These are phyloP conservation scores for Neogale vison DNA, from an alignment of 2,113 vertebrate genomes.

Conservation along the genomic window DNA sequence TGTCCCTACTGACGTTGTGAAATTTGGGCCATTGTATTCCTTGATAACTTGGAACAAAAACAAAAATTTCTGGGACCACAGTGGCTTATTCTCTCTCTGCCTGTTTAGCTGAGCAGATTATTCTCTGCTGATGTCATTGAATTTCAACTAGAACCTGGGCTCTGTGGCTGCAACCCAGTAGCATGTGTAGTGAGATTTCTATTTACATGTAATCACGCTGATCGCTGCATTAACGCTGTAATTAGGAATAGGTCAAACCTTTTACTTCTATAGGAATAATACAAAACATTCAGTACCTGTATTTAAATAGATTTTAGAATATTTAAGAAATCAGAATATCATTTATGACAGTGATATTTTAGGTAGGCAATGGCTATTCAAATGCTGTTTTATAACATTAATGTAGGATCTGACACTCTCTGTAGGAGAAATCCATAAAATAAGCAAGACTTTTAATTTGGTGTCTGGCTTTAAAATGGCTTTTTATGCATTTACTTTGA, in stretches of 20 bases:
- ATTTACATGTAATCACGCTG: neutral
- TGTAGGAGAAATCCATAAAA: neutral
- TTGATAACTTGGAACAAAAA: neutral
- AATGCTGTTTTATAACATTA: neutral
- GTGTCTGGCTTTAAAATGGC: slow-evolving; percentile 8
- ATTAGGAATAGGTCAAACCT: neutral
- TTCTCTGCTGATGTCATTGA: neutral
- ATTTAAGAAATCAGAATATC: neutral
- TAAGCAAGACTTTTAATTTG: slow-evolving; percentile 14
- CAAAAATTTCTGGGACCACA: neutral
- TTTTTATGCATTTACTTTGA: neutral
- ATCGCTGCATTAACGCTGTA: neutral
- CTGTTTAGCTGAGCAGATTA: neutral
- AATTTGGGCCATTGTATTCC: neutral
- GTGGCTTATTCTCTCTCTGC: neutral
- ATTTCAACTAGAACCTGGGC: neutral
- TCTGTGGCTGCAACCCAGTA: neutral
- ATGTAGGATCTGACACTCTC: neutral
- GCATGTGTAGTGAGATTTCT: slow-evolving; percentile 3
- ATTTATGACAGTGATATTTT: neutral
- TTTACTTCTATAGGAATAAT: neutral
- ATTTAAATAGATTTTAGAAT: neutral
- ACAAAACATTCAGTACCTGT: neutral
- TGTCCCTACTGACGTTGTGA: neutral
- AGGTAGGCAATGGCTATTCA: neutral